Percentiles rank a stretch among this genome's conserved stretches.
These are phyloP conservation scores for Oithona nana DNA, from an alignment of 2,888 invertebrate species.

Conservation along the genomic window DNA sequence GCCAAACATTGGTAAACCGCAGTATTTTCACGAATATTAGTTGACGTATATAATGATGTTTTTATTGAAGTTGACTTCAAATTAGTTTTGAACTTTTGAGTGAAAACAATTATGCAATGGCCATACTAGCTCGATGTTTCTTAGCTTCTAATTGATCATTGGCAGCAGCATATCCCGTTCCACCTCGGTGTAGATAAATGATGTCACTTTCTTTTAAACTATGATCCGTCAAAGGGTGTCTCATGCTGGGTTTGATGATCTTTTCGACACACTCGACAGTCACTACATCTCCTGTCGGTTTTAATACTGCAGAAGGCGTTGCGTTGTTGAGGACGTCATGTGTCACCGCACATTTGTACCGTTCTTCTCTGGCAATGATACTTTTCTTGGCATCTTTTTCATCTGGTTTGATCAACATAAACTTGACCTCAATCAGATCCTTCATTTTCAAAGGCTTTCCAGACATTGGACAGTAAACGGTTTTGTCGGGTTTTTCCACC, in stretches of 20 bases:
- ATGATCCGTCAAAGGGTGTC: constrained; percentile 73
- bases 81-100: too few species aligned
- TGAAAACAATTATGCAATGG: too few species aligned
- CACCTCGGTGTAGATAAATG: constrained; percentile 76
- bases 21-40: too few species aligned
- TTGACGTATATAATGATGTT: too few species aligned
- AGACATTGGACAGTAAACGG: constrained; percentile 63
- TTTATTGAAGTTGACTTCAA: too few species aligned
- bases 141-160: constrained; percentile 65
- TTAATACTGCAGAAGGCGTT: constrained; percentile 77
- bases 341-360: constrained; percentile 95
- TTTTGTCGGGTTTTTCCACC: constrained; percentile 48
- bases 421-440: constrained; percentile 77
- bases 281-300: constrained; percentile 80
- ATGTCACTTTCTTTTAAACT: constrained; percentile 75
- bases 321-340: constrained; percentile 87
- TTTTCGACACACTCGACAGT: constrained; percentile 92
- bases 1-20: too few species aligned
- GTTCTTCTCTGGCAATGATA: constrained; percentile 38
- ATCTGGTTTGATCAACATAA: constrained; percentile 51
- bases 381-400: constrained; percentile 39
- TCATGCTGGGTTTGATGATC: constrained; percentile 86
- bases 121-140: constrained; percentile 43
- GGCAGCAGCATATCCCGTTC: constrained; percentile 77
- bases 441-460: constrained; percentile 68